Conservation (phyloP, 2,113 vertebrate species). For the Triplophysa siluroides region DNA sequence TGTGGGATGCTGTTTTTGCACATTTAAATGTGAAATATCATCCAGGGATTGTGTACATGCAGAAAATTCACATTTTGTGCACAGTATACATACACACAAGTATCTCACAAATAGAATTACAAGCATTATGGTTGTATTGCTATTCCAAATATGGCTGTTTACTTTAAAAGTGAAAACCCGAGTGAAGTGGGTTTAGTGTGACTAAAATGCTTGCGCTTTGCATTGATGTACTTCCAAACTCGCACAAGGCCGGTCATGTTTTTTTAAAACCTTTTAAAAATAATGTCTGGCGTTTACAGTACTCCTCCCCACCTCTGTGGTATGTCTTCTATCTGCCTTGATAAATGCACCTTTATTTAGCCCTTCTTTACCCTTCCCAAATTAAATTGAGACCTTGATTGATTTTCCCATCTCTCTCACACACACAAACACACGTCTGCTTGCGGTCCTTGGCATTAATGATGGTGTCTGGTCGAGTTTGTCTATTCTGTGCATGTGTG, state of each 20-base stretch:
- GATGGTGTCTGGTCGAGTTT: slow-evolving; percentile 9
- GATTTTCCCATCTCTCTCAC: slow-evolving; percentile 29
- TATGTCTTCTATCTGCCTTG: background rate
- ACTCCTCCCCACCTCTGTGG: background rate
- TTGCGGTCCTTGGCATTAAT: slow-evolving; percentile 25
- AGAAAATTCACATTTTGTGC: too few relatives aligned
- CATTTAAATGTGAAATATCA: too few relatives aligned
- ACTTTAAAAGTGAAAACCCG: background rate
- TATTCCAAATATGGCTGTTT: background rate
- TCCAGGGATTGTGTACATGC: too few relatives aligned
- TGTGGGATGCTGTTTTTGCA: too few relatives aligned
- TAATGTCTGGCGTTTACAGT: slow-evolving; percentile 6
- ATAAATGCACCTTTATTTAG: slow-evolving; percentile 43
- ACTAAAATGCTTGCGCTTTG: background rate
- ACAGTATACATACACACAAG: too few relatives aligned
- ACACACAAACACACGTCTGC: background rate
- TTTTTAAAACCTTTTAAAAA: slow-evolving; percentile 25
- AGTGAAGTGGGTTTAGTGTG: background rate
- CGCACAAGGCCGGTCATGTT: background rate
- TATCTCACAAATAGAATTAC: too few relatives aligned
- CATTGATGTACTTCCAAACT: background rate
- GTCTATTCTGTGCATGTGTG: background rate
- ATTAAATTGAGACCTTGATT: slow-evolving; percentile 48
- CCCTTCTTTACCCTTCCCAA: slow-evolving; percentile 42
- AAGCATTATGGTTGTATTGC: too few relatives aligned